These are phyloP conservation scores for Drosophila mojavensis DNA, from an alignment of 1,140 invertebrate genomes.

Conservation along the genomic window DNA sequence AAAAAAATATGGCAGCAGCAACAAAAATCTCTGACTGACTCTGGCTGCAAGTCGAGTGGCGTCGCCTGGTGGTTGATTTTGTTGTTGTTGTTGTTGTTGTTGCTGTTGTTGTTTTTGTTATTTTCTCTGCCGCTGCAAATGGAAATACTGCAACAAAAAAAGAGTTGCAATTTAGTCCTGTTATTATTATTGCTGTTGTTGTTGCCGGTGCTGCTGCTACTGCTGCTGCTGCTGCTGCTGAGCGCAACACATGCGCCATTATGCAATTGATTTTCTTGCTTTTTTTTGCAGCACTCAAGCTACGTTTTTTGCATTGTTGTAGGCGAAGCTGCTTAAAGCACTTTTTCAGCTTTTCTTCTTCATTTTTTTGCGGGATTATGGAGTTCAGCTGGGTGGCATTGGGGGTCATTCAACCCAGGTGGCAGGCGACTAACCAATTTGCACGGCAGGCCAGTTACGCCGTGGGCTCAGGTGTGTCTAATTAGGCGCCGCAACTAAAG, in stretches of 20 bases:
- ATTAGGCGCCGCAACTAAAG: slow-evolving; percentile 70
- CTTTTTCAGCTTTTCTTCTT: slow-evolving; percentile 12
- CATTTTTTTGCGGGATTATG: slow-evolving; percentile 22
- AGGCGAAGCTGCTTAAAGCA: slow-evolving; percentile 30
- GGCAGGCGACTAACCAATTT: slow-evolving; percentile 62
- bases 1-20: slow-evolving; percentile 67
- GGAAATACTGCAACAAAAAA: slow-evolving; percentile 43
- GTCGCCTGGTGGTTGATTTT: slow-evolving; percentile 59
- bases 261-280: slow-evolving; percentile 80
- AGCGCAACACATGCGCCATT: slow-evolving; percentile 82
- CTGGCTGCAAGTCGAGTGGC: slow-evolving; percentile 50
- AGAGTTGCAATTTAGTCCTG: slow-evolving; percentile 71
- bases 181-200: slow-evolving; percentile 33
- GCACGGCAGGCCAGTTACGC: slow-evolving; percentile 25
- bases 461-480: slow-evolving; percentile 58
- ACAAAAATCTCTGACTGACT: slow-evolving; percentile 58
- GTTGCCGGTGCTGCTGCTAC: slow-evolving; percentile 15
- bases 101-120: slow-evolving; percentile 20
- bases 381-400: slow-evolving; percentile 22
- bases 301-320: slow-evolving; percentile 60
- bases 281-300: slow-evolving; percentile 37
- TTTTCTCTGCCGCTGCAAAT: slow-evolving; percentile 62
- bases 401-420: slow-evolving; percentile 67
- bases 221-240: slow-evolving; percentile 49
- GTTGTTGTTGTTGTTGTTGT: slow-evolving; percentile 20